Percentiles rank a stretch among this genome's conserved stretches.
These are phyloP conservation scores for Apamea monoglypha DNA, from an alignment of 2,888 invertebrate species.

Conservation along the genomic window DNA sequence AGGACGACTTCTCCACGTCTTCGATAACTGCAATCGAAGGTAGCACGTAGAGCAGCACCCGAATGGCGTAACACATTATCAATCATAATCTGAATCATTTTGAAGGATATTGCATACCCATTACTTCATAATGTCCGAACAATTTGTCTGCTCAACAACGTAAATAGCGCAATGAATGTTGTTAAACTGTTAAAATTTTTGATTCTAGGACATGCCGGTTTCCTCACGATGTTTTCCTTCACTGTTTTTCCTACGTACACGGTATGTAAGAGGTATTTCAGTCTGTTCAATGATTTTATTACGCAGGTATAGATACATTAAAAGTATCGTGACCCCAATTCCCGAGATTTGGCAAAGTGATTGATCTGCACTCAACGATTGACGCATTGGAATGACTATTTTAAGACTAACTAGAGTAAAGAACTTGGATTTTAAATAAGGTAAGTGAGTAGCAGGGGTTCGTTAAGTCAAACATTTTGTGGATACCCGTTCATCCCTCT, in stretches of 20 bases:
- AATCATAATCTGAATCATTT: too few species aligned
- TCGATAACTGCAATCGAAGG: background rate
- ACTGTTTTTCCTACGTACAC: background rate
- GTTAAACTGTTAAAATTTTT: too few species aligned
- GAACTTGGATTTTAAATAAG: conserved; percentile 21
- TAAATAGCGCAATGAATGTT: too few species aligned
- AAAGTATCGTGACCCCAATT: conserved; percentile 48
- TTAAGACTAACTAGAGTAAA: conserved; percentile 25
- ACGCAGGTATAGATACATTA: conserved; percentile 45
- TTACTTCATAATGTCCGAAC: too few species aligned
- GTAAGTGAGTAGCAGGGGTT: background rate
- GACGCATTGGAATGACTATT: conserved; percentile 53
- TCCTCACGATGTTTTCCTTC: too few species aligned
- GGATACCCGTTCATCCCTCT: too few species aligned
- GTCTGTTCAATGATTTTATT: conserved; percentile 29
- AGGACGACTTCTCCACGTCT: background rate
- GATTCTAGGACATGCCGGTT: too few species aligned
- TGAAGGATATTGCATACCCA: too few species aligned
- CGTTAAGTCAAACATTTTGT: background rate
- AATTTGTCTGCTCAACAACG: too few species aligned
- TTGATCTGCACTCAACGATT: conserved; percentile 58
- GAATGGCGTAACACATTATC: too few species aligned
- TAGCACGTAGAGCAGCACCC: too few species aligned
- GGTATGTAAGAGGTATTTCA: conserved; percentile 11
- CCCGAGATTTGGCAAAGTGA: conserved; percentile 50